Evolutionary conservation across 2,797 vertebrate species (phyloP).

Genomic region (Melanotaenia maccullochi): DNA sequence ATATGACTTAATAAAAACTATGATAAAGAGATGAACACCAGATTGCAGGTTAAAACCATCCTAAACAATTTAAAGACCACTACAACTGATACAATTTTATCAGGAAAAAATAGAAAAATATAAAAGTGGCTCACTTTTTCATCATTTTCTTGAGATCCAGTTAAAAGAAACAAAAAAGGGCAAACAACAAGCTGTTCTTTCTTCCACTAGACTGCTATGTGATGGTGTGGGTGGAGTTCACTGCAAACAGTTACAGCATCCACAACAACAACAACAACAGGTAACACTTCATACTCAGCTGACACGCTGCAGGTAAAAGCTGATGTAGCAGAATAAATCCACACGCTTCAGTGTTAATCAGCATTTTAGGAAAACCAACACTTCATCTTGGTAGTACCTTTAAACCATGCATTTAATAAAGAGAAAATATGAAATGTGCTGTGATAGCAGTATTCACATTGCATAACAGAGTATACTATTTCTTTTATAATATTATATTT

Average conservation of each 20-base stretch:
- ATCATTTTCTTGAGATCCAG: slow-evolving; percentile 45
- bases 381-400: slow-evolving; percentile 14
- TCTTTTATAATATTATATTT: background rate
- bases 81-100: slow-evolving; percentile 4
- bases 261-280: slow-evolving; percentile 65
- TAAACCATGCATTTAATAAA: slow-evolving; percentile 6
- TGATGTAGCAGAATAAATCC: slow-evolving; percentile 28
- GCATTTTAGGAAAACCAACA: slow-evolving; percentile 27
- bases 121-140: slow-evolving; percentile 14
- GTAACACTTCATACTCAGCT: slow-evolving; percentile 48
- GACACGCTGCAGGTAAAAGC: slow-evolving; percentile 46
- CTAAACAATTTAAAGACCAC: slow-evolving; percentile 34
- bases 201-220: slow-evolving; percentile 56
- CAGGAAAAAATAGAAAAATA: slow-evolving; percentile 1
- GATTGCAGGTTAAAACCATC: too few relatives aligned
- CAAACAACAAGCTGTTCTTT: slow-evolving; percentile 52
- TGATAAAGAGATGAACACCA: too few relatives aligned
- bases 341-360: slow-evolving; percentile 60
- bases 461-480: slow-evolving; percentile 2
- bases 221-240: slow-evolving; percentile 68
- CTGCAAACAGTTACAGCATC: slow-evolving; percentile 54
- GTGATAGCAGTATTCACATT: background rate
- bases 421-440: background rate
- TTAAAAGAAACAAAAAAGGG: slow-evolving; percentile 38
- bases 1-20: too few relatives aligned